phyloP scores from a whole-genome alignment of 2,113 vertebrate species.

The Entomyzon cyanotis region DNA sequence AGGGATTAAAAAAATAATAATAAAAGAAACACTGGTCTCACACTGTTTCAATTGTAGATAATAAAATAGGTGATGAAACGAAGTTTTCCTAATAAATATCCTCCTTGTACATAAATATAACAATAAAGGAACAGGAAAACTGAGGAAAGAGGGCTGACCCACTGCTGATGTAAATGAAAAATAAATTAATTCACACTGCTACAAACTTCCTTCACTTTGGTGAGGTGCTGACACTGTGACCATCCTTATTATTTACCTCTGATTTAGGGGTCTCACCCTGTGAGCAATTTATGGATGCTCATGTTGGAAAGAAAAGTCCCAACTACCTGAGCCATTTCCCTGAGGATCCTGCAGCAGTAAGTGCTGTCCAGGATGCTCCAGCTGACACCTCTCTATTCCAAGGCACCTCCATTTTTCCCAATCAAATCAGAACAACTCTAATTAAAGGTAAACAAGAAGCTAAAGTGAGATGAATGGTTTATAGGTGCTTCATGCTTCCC shows the following conservation, averaged over 20 bases:
- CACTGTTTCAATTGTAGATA: neutral
- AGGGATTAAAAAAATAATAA: neutral
- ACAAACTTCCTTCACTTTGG: neutral
- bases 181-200: neutral
- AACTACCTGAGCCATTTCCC: neutral
- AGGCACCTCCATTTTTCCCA: neutral
- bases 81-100: neutral
- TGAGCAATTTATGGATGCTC: neutral
- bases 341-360: neutral
- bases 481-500: constrained; percentile 31
- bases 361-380: neutral
- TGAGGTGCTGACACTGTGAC: neutral
- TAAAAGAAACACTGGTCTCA: neutral
- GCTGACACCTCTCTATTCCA: neutral
- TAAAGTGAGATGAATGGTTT: constrained; percentile 57
- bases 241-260: neutral
- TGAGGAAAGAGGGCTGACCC: neutral
- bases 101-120: neutral
- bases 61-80: neutral
- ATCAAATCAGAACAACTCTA: constrained; percentile 15
- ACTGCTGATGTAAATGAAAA: neutral
- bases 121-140: neutral
- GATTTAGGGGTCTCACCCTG: neutral
- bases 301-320: neutral
- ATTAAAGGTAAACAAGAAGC: constrained; percentile 47